phyloP scores from a whole-genome alignment of 2,797 vertebrate genomes.

The Bryconaethiops microstoma region DNA sequence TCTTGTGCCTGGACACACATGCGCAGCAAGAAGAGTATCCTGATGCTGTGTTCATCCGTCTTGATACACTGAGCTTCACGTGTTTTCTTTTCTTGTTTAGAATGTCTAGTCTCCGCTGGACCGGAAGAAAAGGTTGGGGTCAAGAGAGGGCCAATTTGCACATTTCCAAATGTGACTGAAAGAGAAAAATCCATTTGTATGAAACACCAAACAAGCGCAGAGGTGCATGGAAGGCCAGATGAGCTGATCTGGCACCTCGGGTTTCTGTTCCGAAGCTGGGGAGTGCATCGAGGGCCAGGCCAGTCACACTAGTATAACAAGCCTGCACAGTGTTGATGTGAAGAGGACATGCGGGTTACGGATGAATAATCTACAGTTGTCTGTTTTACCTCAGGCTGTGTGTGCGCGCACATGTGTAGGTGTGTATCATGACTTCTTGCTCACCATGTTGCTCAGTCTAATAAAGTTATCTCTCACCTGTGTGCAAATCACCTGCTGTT shows the following conservation, averaged over 20 bases:
- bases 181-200: background rate
- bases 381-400: conserved; percentile 16
- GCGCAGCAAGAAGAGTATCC: too few species aligned
- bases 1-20: too few species aligned
- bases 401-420: background rate
- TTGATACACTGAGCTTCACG: too few species aligned
- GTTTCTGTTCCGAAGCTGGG: background rate
- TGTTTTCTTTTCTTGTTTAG: too few species aligned
- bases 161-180: background rate
- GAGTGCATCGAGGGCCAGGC: background rate
- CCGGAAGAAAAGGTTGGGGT: background rate
- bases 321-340: conserved; percentile 1
- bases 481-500: conserved; percentile 51
- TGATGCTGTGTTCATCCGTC: too few species aligned
- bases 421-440: conserved; percentile 23
- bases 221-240: background rate
- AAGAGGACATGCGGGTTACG: conserved; percentile 13
- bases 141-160: background rate
- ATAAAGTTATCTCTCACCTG: conserved; percentile 42
- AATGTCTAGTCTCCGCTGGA: background rate
- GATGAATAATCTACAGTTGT: conserved; percentile 18
- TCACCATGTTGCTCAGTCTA: conserved; percentile 36
- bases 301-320: background rate
- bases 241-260: background rate
- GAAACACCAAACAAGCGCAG: background rate